These are phyloP conservation scores for Pecten maximus DNA, from an alignment of 2,888 invertebrate genomes.

Conservation along the genomic window DNA sequence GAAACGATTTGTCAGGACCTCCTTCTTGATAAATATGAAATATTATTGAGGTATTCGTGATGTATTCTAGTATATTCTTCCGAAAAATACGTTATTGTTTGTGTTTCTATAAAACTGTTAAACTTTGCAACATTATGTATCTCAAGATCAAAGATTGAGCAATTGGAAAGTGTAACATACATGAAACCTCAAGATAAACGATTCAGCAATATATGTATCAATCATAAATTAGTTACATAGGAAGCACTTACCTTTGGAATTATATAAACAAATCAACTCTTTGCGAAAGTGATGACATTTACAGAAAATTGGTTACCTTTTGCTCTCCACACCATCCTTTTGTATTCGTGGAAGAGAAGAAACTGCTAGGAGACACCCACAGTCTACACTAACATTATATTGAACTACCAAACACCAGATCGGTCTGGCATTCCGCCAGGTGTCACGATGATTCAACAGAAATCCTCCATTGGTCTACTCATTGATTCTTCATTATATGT, in stretches of 20 bases:
- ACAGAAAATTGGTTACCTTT: not conserved
- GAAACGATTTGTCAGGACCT: too few species aligned
- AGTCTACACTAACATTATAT: slow-evolving; percentile 15
- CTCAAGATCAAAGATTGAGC: too few species aligned
- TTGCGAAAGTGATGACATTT: not conserved
- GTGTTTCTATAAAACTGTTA: too few species aligned
- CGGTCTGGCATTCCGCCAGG: not conserved
- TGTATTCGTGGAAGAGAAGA: not conserved
- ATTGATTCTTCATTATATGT: not conserved
- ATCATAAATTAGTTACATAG: not conserved
- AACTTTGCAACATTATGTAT: too few species aligned
- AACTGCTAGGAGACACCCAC: not conserved
- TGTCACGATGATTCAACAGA: slow-evolving; percentile 21
- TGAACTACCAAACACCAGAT: not conserved
- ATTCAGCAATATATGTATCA: too few species aligned
- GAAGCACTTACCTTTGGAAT: not conserved
- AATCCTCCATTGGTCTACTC: not conserved
- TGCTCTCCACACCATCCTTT: not conserved
- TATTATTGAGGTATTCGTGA: too few species aligned
- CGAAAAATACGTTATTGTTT: too few species aligned
- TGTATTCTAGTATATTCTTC: too few species aligned
- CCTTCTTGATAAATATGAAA: too few species aligned
- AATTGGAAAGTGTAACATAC: too few species aligned
- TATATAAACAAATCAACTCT: not conserved
- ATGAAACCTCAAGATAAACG: too few species aligned